Evolutionary conservation across 2,888 invertebrate genomes (phyloP).

Genomic region (Emesis castigata): DNA sequence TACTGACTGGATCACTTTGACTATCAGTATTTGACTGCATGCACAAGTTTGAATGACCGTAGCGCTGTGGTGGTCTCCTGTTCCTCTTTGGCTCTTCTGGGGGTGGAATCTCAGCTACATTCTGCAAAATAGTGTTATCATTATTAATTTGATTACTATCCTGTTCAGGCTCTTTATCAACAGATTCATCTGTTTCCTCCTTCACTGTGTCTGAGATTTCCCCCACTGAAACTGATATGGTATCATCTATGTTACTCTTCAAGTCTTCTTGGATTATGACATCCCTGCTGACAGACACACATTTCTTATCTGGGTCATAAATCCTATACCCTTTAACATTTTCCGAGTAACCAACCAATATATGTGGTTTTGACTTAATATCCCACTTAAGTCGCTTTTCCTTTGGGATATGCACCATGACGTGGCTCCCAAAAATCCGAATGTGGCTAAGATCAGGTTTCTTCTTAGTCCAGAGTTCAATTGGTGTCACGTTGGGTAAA

Average conservation of each 20-base stretch:
- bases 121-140: background rate
- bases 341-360: slow-evolving; percentile 32
- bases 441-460: slow-evolving; percentile 36
- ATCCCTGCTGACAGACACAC: slow-evolving; percentile 8
- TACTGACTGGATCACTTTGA: background rate
- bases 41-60: slow-evolving; percentile 1
- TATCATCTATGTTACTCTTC: slow-evolving; percentile 14
- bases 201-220: slow-evolving; percentile 9
- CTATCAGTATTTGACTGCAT: background rate
- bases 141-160: background rate
- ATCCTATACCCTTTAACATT: slow-evolving; percentile 26
- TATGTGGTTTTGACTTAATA: slow-evolving; percentile 28
- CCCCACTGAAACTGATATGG: slow-evolving; percentile 22
- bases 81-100: background rate
- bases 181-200: background rate
- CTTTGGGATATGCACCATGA: slow-evolving; percentile 53
- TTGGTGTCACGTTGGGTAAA: slow-evolving; percentile 18
- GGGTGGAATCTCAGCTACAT: background rate
- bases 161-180: background rate
- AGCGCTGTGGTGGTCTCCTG: background rate
- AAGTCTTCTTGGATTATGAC: background rate
- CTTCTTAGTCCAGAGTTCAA: slow-evolving; percentile 19
- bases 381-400: slow-evolving; percentile 48
- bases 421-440: slow-evolving; percentile 39
- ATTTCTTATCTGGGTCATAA: slow-evolving; percentile 13